These are phyloP conservation scores for Tetramorium simillimum DNA, from an alignment of 1,140 invertebrate genomes.

Conservation along the genomic window DNA sequence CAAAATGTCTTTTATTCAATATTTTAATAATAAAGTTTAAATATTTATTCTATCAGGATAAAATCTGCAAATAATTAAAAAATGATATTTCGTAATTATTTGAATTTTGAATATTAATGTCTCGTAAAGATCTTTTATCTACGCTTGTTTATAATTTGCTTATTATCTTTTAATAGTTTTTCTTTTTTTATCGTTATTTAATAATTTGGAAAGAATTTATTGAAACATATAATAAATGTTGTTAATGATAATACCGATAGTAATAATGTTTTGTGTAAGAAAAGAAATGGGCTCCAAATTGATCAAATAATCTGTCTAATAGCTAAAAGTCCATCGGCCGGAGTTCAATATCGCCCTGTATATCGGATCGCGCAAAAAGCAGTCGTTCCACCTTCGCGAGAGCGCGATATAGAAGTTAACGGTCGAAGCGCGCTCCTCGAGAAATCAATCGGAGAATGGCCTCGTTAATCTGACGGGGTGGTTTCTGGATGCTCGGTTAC, in stretches of 20 bases:
- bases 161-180: neutral
- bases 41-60: neutral
- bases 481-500: slow-evolving; percentile 81
- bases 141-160: neutral
- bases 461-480: slow-evolving; percentile 83
- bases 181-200: too few species aligned
- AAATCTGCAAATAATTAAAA: neutral
- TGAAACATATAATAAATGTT: neutral
- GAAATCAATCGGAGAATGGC: slow-evolving; percentile 85
- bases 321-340: slow-evolving; percentile 7
- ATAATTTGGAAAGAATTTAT: neutral
- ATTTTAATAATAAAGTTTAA: neutral
- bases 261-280: neutral
- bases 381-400: slow-evolving; percentile 49
- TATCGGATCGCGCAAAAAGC: slow-evolving; percentile 59
- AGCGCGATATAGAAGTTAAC: slow-evolving; percentile 72
- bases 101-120: neutral
- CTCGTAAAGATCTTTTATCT: neutral
- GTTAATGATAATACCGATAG: neutral
- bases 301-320: slow-evolving; percentile 46
- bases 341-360: slow-evolving; percentile 44
- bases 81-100: neutral
- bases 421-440: slow-evolving; percentile 77
- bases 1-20: neutral
- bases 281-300: neutral